phyloP scores from a whole-genome alignment of 2,888 invertebrate species.

The Seira ritae region DNA sequence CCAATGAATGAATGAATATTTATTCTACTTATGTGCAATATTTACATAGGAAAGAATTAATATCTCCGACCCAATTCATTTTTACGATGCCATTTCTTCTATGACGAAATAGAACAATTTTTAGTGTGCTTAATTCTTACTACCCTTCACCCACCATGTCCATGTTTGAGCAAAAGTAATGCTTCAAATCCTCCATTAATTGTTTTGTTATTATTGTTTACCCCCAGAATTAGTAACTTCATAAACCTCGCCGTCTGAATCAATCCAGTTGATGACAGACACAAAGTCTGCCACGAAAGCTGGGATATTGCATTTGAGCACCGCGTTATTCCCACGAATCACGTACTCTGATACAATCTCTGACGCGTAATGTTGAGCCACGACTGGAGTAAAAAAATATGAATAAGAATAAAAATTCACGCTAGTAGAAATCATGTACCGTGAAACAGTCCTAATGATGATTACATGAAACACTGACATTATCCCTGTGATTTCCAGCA shows the following conservation, averaged over 20 bases:
- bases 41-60: no score
- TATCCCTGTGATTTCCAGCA: not conserved
- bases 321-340: conserved; percentile 84
- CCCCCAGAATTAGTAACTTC: conserved; percentile 59
- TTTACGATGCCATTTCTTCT: no score
- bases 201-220: conserved; percentile 37
- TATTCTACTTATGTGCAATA: no score
- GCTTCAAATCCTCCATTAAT: not conserved
- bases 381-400: conserved; percentile 79
- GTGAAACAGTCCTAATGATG: no score
- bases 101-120: no score
- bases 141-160: conserved; percentile 62
- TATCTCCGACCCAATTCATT: no score
- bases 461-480: not conserved
- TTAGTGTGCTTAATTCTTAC: conserved; percentile 24
- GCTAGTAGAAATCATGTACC: conserved; percentile 32
- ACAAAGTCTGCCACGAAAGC: conserved; percentile 86
- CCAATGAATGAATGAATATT: no score
- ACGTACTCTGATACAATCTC: conserved; percentile 86
- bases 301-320: conserved; percentile 85
- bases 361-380: conserved; percentile 84
- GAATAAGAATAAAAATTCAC: not conserved
- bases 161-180: conserved; percentile 29
- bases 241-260: conserved; percentile 78
- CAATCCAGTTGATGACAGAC: conserved; percentile 83